Base-by-base conservation (phyloP, 2,888 invertebrate genomes). In the Sarcophaga variegata region DNA sequence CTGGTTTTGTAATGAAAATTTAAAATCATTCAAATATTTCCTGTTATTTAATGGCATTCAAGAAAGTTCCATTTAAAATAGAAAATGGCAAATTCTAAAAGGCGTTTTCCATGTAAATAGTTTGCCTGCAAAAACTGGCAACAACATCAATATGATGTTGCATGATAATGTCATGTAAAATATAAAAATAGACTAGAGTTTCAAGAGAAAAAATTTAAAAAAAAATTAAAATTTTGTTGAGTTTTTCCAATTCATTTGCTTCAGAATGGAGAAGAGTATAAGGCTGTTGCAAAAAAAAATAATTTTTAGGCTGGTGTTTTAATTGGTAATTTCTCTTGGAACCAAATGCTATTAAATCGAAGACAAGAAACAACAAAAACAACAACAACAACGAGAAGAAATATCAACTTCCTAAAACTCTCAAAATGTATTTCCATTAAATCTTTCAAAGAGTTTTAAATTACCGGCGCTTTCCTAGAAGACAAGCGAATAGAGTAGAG, bases 401-500 rank as follows among this genome's bases (percentile, higher is more conserved):
- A 25, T 37, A 22, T 22, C 11, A n/a, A 72, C 12, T 81, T 81
- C 47, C 62, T 49, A 69, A 81, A 81, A 69, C 62, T 75, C 62
- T 75, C 60, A 49, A 74, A 47, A 37, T 14, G 25, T 54, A 45
- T 72, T 67, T 62, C 62, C 14, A 27, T 59, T 74, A 45, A 71
- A 45, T 70, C 62, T 67, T 62, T 37, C 45, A 47, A 78, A 83
- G 25, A 74, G 45, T 76, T 76, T 83, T 79, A 63, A 4, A 74
- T 69, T 79, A 79, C 79, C 72, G 71, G 59, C 76, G 69, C 80
- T 86, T 86, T 67, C 76, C 37, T 54, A 70, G 81, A 83, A 86
- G 71, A 83, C 37, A 37, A 12, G 63, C 79, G 4, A 54, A 1
- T 20, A 10, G 37, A 66, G 17, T 17, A 20, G 3, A 69, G 0